phyloP scores from a whole-genome alignment of 2,797 vertebrate genomes.

The Petrocephalus sullivani region DNA sequence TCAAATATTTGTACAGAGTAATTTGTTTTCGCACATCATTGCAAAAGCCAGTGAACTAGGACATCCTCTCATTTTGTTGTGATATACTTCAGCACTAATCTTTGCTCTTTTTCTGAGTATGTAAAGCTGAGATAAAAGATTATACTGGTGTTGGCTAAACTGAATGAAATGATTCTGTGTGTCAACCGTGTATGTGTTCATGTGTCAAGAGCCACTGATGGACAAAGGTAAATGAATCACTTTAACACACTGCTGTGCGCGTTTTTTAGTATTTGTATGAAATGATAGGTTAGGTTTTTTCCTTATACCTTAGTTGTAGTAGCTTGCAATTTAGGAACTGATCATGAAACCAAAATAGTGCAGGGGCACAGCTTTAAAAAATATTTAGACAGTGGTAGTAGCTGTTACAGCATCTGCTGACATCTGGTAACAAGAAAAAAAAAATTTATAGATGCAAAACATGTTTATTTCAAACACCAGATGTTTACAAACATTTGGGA shows the following conservation, averaged over 20 bases:
- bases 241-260: not conserved
- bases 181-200: not conserved
- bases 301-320: not conserved
- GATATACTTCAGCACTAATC: constrained; percentile 5
- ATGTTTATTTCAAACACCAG: constrained; percentile 1
- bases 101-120: constrained; percentile 13
- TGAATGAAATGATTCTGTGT: not conserved
- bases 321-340: not conserved
- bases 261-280: not conserved
- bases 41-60: constrained; percentile 41
- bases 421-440: not conserved
- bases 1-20: constrained; percentile 51
- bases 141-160: not conserved
- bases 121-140: not conserved
- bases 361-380: not conserved
- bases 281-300: not conserved
- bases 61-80: constrained; percentile 8
- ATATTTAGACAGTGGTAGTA: not conserved
- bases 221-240: not conserved
- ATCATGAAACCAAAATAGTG: not conserved
- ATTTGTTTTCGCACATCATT: constrained; percentile 47
- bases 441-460: not conserved
- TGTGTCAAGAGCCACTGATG: not conserved
- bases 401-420: not conserved
- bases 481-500: not conserved